Evolutionary conservation across 2,797 vertebrate genomes (phyloP), one percentile per base, ranked within the genome.

Genomic region (Pteronotus mesoamericanus): DNA sequence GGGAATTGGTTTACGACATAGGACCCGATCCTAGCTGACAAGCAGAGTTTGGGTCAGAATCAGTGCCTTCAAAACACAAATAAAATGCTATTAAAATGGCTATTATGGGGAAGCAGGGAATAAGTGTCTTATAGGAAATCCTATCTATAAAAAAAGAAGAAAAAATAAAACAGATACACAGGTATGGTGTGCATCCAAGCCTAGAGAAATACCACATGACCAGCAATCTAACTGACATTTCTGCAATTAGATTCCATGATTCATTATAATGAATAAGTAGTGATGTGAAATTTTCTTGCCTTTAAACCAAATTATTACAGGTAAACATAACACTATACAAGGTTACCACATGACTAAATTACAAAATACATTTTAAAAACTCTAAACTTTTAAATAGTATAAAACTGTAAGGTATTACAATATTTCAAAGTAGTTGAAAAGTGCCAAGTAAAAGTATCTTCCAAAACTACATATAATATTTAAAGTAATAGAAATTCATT

Each of bases 371-470:
- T 53, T 4, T 53, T 29, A 21, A 74, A 86, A 59, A 64, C 22
- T 19, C 21, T 46, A 55, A 80, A 82, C n/a, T 64, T 77, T 42
- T 39, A 92, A 87, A 32, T 46, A 39, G 1, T 74, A 75, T 55
- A 16, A 46, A 55, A 32, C 61, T 87, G 6, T 64, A 86, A 83
- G 14, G 14, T 83, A 57, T 22, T 78, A 90, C 18, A 89, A 44
- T 71, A 84, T 66, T 94, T 94, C 22, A 64, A 93, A 94, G 55
- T 51, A 46, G 39, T 39, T 86, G 37, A 68, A 94, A 86, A 88
- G 14, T 92, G 12, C 16, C 75, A 51, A 71, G 21, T 24, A 88
- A 95, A 93, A 57, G 4, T 71, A 24, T 0, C 5, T 86, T 89
- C 34, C 42, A 91, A 39, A 44, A 64, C 57, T 91, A 78, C 12